Base-by-base conservation (phyloP, 2,888 invertebrate species). In the Athalia rosae region DNA sequence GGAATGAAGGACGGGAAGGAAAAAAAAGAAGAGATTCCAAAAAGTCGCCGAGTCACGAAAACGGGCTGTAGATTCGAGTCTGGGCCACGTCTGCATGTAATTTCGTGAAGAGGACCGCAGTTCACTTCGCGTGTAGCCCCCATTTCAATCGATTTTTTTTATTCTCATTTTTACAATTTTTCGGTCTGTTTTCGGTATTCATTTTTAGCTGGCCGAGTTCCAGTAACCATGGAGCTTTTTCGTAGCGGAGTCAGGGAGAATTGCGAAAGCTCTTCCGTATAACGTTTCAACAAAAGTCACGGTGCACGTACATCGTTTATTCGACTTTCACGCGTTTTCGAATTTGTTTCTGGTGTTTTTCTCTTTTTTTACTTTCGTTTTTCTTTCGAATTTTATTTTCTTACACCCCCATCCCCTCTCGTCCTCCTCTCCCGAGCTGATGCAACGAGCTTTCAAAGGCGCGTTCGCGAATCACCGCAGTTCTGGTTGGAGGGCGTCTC, bases 251-350 rank as follows among this genome's bases (percentile, higher is more conserved):
- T 28, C 28, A 28, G 28, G 1, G 2, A 43, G 41, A 43, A n/a
- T 53, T 76, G 74, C 48, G 78, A 43, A n/a, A 76, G 76, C 80
- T 77, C 79, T 71, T 77, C 76, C 61, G 74, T 62, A 47, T 45
- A 43, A 74, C 83, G 81, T 83, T 84, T 79, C 82, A 81, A 80
- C 73, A 80, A 83, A 85, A 84, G 82, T 85, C 84, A 80, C 82
- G 28, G 28, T 28, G n/a, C n/a, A n/a, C 81, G 82, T 84, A 83
- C 84, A 83, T 83, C 81, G 74, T 77, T 78, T 2, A 28, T 28
- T 28, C n/a, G n/a, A 28, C 28, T 28, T 28, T 28, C 28, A 2
- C 28, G 28, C 28, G 28, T 28, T 28, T 28, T 28, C 28, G 28
- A 28, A 28, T 1, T 28, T 28, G 2, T 28, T 28, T 1, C 28